Conservation (phyloP, 2,113 vertebrate genomes). For the Thunnus thynnus region DNA sequence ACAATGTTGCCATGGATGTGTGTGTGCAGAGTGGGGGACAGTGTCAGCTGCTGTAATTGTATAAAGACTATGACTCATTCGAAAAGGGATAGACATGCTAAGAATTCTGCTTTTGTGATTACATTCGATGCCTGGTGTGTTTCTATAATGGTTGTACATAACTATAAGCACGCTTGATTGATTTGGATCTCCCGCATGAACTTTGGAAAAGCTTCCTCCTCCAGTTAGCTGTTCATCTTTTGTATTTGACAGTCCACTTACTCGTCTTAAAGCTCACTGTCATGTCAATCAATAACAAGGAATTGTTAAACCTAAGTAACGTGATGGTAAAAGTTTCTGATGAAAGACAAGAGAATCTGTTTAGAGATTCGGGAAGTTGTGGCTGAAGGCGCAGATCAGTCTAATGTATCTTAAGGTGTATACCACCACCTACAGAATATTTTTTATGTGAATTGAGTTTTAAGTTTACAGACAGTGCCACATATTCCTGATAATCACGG, state of each 20-base stretch:
- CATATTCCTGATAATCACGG: too few species aligned
- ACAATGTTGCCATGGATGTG: neutral
- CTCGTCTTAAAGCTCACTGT: neutral
- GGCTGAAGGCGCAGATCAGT: too few species aligned
- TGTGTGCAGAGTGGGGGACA: too few species aligned
- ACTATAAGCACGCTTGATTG: neutral
- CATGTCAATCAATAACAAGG: neutral
- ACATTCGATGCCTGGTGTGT: neutral
- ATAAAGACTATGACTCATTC: neutral
- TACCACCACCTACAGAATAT: too few species aligned
- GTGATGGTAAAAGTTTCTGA: too few species aligned
- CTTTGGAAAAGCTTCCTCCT: neutral
- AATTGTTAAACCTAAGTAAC: neutral
- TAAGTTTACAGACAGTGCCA: too few species aligned
- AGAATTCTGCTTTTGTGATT: neutral
- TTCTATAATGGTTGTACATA: too few species aligned
- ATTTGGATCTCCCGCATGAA: conserved; percentile 10
- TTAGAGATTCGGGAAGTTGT: too few species aligned
- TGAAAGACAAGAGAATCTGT: too few species aligned
- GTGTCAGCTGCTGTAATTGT: neutral
- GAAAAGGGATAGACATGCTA: neutral
- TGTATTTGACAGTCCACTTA: neutral
- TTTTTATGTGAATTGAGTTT: too few species aligned
- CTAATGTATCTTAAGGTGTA: too few species aligned
- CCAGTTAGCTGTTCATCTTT: neutral